Percentiles rank a stretch among this genome's conserved stretches.
These are phyloP conservation scores for Physeter macrocephalus DNA, from an alignment of 2,113 vertebrate genomes.

Conservation along the genomic window DNA sequence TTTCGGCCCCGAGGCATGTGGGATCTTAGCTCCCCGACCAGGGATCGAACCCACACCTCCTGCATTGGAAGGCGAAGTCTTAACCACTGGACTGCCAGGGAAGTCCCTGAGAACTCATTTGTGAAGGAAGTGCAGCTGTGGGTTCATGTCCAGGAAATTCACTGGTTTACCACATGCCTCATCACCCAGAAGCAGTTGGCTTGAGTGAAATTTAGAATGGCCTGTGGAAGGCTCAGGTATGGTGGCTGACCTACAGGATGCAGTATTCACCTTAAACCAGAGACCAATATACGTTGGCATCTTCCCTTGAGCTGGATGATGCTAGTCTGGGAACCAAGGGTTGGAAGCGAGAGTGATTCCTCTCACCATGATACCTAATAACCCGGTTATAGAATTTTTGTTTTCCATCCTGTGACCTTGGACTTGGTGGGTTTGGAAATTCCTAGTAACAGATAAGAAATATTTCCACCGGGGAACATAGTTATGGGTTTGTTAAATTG, in stretches of 20 bases:
- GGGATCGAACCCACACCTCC: too few species aligned
- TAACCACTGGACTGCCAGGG: not conserved
- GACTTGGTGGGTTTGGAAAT: not conserved
- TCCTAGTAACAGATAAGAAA: not conserved
- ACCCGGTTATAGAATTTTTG: not conserved
- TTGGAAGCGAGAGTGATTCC: not conserved
- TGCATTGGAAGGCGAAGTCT: too few species aligned
- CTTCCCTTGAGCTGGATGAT: too few species aligned
- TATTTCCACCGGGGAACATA: not conserved
- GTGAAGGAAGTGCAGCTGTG: too few species aligned
- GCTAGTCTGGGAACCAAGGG: not conserved
- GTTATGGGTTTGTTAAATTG: not conserved
- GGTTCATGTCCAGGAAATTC: not conserved
- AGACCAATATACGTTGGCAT: not conserved
- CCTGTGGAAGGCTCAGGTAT: not conserved
- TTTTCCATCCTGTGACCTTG: not conserved
- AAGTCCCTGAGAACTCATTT: not conserved
- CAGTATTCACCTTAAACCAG: not conserved
- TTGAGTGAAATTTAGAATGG: not conserved
- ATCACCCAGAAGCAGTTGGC: not conserved
- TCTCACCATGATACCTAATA: not conserved
- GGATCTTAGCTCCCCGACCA: too few species aligned
- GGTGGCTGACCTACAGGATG: not conserved
- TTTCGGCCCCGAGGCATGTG: too few species aligned
- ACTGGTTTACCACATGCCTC: not conserved